Base-by-base conservation (phyloP, 2,888 invertebrate genomes). In the Macaria notata region DNA sequence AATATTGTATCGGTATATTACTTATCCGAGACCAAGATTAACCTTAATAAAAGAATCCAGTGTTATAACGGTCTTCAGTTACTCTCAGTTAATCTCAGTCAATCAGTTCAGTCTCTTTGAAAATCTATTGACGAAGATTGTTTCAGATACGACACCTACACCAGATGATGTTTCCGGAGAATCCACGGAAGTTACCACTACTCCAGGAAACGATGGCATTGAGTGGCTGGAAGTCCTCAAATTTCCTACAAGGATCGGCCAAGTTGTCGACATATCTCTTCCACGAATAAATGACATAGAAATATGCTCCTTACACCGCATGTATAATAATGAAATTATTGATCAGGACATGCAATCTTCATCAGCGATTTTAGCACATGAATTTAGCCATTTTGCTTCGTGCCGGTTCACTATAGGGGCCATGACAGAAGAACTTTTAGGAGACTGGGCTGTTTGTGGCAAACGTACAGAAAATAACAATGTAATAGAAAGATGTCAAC, bases 341-440 rank as follows among this genome's bases (percentile, higher is more conserved):
- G 19, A 19, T 19, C 19, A 19, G 19, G 19, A 19, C 19, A 19
- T 19, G 19, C 19, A 19, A 19, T 19, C 19, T 19, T 19, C 19
- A 19, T 19, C 19, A 19, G 19, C 19, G 19, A 19, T 19, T 19
- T 19, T 19, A 2, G 19, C 19, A 19, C 19, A 19, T 19, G 19
- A 19, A 19, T 19, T 19, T 19, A 19, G 19, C 19, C 19, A 64
- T 29, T 73, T 64, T 48, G 75, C 72, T 8, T 71, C 73, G 3
- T 74, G 75, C 54, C 65, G 73, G 46, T 61, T 75, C 9, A 74
- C 71, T 39, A 61, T 76, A 48, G 73, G 73, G 1, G 72, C 73
- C 7, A 72, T 76, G 66, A 57, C 56, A 29, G 57, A 60, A n/a
- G 52, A 58, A 3, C 50, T 72, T 9, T 29, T 75, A 30, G 76